Conservation (phyloP, 2,797 vertebrate species). For the Picus viridis region DNA sequence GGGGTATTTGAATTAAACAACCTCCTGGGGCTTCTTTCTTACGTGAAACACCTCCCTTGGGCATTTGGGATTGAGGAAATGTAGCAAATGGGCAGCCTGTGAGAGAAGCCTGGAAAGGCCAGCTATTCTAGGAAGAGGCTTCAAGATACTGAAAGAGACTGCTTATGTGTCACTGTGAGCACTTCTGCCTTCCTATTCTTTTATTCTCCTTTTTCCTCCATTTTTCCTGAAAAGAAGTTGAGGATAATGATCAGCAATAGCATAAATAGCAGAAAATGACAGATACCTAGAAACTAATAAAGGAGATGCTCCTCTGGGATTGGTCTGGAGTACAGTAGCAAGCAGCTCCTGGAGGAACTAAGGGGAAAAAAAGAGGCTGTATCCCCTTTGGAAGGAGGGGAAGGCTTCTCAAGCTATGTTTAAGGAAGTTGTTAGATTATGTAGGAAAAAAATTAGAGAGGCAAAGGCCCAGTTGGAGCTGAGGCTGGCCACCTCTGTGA, state of each 20-base stretch:
- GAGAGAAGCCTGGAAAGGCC: background rate
- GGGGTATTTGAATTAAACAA: conserved; percentile 51
- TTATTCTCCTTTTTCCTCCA: background rate
- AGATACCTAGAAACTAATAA: background rate
- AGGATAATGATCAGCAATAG: background rate
- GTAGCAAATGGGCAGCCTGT: conserved; percentile 4
- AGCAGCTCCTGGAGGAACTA: no score
- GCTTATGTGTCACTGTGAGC: background rate
- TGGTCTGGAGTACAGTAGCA: background rate
- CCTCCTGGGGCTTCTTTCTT: conserved; percentile 27
- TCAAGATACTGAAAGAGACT: background rate
- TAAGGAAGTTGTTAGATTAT: no score
- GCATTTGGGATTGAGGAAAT: background rate
- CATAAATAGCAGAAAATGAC: background rate
- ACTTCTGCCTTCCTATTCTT: background rate
- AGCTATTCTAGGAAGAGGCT: background rate
- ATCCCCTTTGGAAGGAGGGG: no score
- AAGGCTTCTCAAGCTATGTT: no score
- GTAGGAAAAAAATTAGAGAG: no score
- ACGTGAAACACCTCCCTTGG: background rate
- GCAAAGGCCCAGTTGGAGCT: no score
- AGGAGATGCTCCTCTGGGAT: background rate
- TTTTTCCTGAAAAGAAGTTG: background rate
- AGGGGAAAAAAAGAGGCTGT: no score
- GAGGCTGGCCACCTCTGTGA: no score